Conservation (phyloP, 2,888 invertebrate species). For the Nebria salina region DNA sequence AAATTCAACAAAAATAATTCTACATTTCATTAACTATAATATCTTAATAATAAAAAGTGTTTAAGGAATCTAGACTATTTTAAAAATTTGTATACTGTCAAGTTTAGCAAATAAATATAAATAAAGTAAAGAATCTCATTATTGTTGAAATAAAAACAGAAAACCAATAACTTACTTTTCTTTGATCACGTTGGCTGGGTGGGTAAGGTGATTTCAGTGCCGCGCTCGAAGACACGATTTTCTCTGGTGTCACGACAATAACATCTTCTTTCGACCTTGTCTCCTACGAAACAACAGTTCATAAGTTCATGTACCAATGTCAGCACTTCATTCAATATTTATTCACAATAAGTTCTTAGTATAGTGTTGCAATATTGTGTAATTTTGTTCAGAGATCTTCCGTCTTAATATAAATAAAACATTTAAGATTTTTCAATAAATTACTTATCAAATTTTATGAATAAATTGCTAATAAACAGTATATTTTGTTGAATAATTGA, state of each 20-base stretch:
- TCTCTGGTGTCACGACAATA: slow-evolving; percentile 52
- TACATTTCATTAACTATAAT: too few species aligned
- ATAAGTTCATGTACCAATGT: slow-evolving; percentile 26
- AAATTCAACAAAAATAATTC: background rate
- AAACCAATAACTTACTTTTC: slow-evolving; percentile 38
- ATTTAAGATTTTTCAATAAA: too few species aligned
- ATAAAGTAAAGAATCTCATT: background rate
- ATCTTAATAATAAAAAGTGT: too few species aligned
- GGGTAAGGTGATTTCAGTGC: slow-evolving; percentile 31
- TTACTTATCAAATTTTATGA: too few species aligned
- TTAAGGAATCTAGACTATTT: background rate
- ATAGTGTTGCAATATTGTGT: background rate
- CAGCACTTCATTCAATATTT: slow-evolving; percentile 8
- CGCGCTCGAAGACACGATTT: slow-evolving; percentile 52
- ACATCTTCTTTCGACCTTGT: slow-evolving; percentile 54
- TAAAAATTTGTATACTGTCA: background rate
- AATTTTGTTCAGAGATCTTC: background rate
- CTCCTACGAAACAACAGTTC: slow-evolving; percentile 52
- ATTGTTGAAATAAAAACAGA: background rate
- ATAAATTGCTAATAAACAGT: too few species aligned
- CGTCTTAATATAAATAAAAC: background rate
- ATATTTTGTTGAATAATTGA: background rate
- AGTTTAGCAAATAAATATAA: background rate
- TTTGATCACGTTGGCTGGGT: slow-evolving; percentile 27
- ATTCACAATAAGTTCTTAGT: background rate